Percentiles rank a stretch among this genome's conserved stretches.
Evolutionary conservation across 37 sponge, comb jelly and placozoan species (phyloP).

Genomic region (Spongilla lacustris): DNA sequence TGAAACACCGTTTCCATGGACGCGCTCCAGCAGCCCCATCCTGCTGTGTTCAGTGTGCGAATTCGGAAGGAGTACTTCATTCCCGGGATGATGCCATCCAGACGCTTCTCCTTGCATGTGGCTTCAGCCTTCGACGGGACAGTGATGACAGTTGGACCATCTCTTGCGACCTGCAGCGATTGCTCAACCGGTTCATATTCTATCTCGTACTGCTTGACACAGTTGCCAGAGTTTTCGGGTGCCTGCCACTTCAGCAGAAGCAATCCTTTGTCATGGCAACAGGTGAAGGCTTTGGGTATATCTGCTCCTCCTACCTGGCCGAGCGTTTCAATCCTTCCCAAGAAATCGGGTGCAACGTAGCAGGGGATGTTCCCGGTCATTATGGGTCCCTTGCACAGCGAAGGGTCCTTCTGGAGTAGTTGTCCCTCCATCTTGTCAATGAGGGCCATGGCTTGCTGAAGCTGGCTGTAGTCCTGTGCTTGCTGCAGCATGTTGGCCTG

Average conservation of each 20-base stretch:
- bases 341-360: conserved; percentile 28
- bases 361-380: conserved; percentile 28
- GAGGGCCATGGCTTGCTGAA: conserved; percentile 31
- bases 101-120: conserved; percentile 9
- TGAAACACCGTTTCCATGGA: conserved; percentile 27
- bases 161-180: not conserved
- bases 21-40: conserved; percentile 73
- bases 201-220: conserved; percentile 45
- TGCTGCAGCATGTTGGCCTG: conserved; percentile 61
- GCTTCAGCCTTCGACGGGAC: not conserved
- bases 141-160: conserved; percentile 20
- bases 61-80: conserved; percentile 63
- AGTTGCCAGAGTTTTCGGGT: not conserved
- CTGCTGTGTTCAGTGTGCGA: conserved; percentile 58
- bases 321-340: conserved; percentile 25
- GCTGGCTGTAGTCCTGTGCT: conserved; percentile 56
- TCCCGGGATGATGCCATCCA: conserved; percentile 52
- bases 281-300: not conserved
- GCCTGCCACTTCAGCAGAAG: conserved; percentile 46
- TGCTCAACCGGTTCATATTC: conserved; percentile 26
- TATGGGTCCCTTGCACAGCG: conserved; percentile 28
- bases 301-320: conserved; percentile 55
- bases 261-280: conserved; percentile 29
- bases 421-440: conserved; percentile 43
- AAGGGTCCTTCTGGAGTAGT: conserved; percentile 27